phyloP scores from a whole-genome alignment of 2,113 vertebrate species.

The Tenrec ecaudatus region DNA sequence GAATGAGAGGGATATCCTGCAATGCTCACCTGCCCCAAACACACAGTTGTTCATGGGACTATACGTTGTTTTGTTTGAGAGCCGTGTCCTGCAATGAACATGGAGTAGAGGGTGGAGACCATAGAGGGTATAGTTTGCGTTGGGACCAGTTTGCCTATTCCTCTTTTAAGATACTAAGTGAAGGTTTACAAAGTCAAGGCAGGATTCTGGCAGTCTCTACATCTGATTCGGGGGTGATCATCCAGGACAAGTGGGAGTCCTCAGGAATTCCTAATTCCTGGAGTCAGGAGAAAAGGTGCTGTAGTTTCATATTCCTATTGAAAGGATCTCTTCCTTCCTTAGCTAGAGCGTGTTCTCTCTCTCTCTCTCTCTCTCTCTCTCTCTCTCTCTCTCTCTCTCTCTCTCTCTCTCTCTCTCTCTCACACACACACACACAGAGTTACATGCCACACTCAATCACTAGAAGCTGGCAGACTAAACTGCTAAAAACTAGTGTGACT shows the following conservation, averaged over 20 bases:
- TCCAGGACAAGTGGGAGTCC: not conserved
- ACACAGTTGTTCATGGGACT: not conserved
- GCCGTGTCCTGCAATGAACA: not conserved
- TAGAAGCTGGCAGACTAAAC: not conserved
- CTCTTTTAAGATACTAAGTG: not conserved
- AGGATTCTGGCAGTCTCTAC: not conserved
- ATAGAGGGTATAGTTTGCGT: not conserved
- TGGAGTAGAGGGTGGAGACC: not conserved
- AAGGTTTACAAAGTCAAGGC: not conserved
- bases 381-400: not conserved
- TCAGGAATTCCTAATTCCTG: not conserved
- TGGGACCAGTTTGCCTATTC: not conserved
- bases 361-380: not conserved
- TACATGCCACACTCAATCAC: not conserved
- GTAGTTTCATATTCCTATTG: not conserved
- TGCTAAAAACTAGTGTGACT: not conserved
- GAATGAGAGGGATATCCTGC: not conserved
- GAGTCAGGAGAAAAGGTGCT: not conserved
- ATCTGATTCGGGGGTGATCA: not conserved
- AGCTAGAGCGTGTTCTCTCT: not conserved
- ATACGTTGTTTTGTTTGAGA: not conserved
- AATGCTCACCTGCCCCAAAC: not conserved
- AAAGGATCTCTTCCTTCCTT: not conserved
- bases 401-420: not conserved
- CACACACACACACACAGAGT: not conserved